Base-by-base conservation (phyloP, 2,113 vertebrate genomes). In the Sylvia atricapilla region DNA sequence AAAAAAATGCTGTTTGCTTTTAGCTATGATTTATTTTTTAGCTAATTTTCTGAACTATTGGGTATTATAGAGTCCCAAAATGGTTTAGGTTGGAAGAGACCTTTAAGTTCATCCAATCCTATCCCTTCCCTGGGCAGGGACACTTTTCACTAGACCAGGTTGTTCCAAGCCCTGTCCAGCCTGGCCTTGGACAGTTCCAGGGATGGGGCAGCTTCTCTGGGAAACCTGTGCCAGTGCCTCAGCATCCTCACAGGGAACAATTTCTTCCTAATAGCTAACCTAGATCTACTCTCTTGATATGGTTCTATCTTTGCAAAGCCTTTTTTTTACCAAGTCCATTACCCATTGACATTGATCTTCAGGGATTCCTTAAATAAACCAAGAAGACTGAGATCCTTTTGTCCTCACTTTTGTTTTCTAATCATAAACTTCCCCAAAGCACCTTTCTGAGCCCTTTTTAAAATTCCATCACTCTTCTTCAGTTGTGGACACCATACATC, bases 121-220 rank as follows among this genome's bases (percentile, higher is more conserved):
- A 35, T 20, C 7, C 15, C 33, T 67, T 63, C 20, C 13, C 7
- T 13, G 30, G 13, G 5, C 2, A 76, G n/a, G 55, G n/a, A 15
- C 5, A 11, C 21, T 10, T 83, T 69, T 1, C 21, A 10, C 24
- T 22, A 11, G 0, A 0, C 3, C 55, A 69, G 30, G 8, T 13
- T 47, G 30, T 1, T 62, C 28, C 46, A 68, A 53, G 24, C 33
- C n/a, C 20, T 1, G 1, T 39, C 39, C 53, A 68, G 0, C 24
- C 33, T 47, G n/a, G 39, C 30, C 46, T 75, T 53, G 53, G 13
- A 22, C 46, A 62, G 5, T 55, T 13, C 20, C 62, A 83, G 24
- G 41, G 14, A 27, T 41, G 47, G n/a, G 30, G 21, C 28, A 68
- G n/a, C 62, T 41, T 11, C 47, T 69, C 41, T 31, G 30, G 39